A percentile compares a stretch with the other conserved stretches of the same genome.
Conservation (phyloP, 2,113 vertebrate genomes). For the Phainopepla nitens region DNA sequence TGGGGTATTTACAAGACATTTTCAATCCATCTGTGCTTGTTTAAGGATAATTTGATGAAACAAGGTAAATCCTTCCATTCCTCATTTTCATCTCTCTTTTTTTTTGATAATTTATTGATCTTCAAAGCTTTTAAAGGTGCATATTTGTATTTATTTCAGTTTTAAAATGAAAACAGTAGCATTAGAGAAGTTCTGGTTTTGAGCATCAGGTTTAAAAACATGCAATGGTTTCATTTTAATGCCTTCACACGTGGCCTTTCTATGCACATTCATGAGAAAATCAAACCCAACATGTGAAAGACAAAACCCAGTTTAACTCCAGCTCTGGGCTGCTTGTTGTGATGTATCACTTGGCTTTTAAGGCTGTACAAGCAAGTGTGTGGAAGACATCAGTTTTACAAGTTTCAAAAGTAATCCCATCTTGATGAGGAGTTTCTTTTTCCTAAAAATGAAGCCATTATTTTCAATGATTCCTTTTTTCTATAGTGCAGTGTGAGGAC, state of each 20-base stretch:
- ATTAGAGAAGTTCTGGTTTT: background rate
- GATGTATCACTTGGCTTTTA: background rate
- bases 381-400: background rate
- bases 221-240: background rate
- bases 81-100: background rate
- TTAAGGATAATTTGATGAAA: background rate
- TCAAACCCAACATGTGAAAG: accelerated
- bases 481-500: background rate
- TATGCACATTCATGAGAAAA: background rate
- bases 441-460: background rate
- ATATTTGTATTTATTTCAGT: background rate
- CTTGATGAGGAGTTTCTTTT: background rate
- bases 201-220: background rate
- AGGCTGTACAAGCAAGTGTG: background rate
- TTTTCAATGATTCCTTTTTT: background rate
- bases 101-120: background rate
- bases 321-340: background rate
- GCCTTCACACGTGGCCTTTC: accelerated
- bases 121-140: background rate
- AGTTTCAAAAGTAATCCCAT: background rate
- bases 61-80: background rate
- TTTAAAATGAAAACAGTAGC: background rate
- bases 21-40: accelerated
- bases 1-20: background rate
- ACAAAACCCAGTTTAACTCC: background rate